Evolutionary conservation across 2,888 invertebrate genomes (phyloP).

Genomic region (Drosophila buzzatii): DNA sequence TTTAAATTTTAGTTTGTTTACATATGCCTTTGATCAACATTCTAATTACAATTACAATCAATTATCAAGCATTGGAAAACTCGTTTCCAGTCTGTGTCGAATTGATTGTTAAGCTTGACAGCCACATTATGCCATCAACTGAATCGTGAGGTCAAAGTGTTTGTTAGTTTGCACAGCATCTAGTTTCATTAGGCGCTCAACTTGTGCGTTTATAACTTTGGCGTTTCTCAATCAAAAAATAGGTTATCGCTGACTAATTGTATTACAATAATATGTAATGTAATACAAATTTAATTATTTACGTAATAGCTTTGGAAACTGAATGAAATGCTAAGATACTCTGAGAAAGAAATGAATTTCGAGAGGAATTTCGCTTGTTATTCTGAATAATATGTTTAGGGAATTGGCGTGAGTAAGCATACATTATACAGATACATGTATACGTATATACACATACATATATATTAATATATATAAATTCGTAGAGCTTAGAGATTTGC

Average conservation of each 20-base stretch:
- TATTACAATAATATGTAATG: neutral
- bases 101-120: neutral
- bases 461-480: neutral
- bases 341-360: neutral
- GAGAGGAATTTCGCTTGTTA: neutral
- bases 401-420: constrained; percentile 2
- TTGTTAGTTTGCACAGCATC: neutral
- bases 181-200: neutral
- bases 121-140: neutral
- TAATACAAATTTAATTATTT: neutral
- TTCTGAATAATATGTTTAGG: neutral
- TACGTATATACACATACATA: neutral
- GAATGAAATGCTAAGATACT: neutral
- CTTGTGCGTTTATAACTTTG: neutral
- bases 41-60: neutral
- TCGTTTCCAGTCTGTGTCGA: neutral
- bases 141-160: neutral
- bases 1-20: no score
- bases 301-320: neutral
- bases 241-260: neutral
- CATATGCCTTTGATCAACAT: neutral
- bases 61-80: neutral
- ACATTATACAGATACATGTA: neutral
- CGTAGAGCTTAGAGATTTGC: neutral
- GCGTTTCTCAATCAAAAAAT: neutral